These are phyloP conservation scores for Dysmachus trigonus DNA, from an alignment of 2,888 invertebrate genomes.

Conservation along the genomic window DNA sequence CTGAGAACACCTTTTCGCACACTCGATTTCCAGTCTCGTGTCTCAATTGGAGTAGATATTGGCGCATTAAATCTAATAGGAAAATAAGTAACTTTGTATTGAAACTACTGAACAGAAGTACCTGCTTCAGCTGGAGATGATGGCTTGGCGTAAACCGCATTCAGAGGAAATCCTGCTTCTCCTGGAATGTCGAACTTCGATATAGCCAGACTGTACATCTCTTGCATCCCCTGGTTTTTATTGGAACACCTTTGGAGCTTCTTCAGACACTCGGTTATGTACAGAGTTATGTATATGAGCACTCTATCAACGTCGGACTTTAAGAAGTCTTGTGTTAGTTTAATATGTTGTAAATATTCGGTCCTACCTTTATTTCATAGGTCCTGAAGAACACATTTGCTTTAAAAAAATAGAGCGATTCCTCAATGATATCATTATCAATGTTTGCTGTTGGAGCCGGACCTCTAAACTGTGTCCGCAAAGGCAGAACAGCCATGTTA, in stretches of 20 bases:
- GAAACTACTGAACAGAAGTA: constrained; percentile 56
- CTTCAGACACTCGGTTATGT: constrained; percentile 97
- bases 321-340: constrained; percentile 55
- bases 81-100: background rate
- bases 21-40: constrained; percentile 94
- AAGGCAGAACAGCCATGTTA: constrained; percentile 91
- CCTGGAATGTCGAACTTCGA: constrained; percentile 97
- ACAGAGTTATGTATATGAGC: constrained; percentile 95
- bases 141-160: constrained; percentile 94
- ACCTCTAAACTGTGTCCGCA: constrained; percentile 90
- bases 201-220: constrained; percentile 95
- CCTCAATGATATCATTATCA: constrained; percentile 93
- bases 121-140: constrained; percentile 81
- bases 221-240: constrained; percentile 89
- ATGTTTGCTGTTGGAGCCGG: constrained; percentile 83
- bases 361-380: constrained; percentile 78
- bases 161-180: constrained; percentile 91
- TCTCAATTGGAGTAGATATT: constrained; percentile 91
- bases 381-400: constrained; percentile 99
- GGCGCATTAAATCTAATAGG: constrained; percentile 83
- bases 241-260: constrained; percentile 90
- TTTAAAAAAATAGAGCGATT: constrained; percentile 96
- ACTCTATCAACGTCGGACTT: constrained; percentile 96
- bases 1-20: constrained; percentile 88
- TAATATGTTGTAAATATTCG: background rate